A percentile compares a stretch with the other conserved stretches of the same genome.
Conservation (phyloP, 2,797 vertebrate genomes). For the Lagorchestes hirsutus region DNA sequence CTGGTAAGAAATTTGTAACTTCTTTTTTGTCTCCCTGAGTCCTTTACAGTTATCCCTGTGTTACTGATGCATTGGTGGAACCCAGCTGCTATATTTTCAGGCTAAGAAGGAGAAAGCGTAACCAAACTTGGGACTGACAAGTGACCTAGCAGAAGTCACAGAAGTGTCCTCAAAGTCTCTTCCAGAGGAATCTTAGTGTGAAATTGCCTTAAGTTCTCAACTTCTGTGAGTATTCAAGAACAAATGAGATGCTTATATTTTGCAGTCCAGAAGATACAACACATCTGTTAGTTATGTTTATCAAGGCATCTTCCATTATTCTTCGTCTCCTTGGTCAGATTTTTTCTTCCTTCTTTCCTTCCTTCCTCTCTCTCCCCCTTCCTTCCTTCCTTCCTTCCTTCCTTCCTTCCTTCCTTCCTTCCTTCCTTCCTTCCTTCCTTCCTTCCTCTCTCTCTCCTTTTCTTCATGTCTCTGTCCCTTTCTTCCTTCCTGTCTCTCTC, state of each 20-base stretch:
- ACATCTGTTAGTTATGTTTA: not conserved
- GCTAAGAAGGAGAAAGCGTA: not conserved
- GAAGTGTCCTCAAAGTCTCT: not conserved
- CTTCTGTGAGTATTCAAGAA: not conserved
- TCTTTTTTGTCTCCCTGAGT: too few species aligned
- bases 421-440: not conserved
- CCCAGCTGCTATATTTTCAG: too few species aligned
- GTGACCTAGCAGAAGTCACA: not conserved
- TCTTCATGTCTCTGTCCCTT: too few species aligned
- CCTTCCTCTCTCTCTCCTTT: not conserved
- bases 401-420: not conserved
- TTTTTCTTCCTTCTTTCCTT: not conserved
- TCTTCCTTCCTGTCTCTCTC: too few species aligned
- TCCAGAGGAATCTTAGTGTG: not conserved
- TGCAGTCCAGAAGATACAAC: not conserved
- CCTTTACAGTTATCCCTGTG: too few species aligned
- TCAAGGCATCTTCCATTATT: not conserved
- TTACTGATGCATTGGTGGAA: too few species aligned
- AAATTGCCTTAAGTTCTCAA: not conserved
- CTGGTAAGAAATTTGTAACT: too few species aligned
- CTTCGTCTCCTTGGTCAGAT: not conserved
- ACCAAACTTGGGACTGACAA: not conserved
- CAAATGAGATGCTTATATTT: not conserved
- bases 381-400: not conserved
- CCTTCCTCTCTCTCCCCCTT: too few species aligned